A percentile compares a stretch with the other conserved stretches of the same genome.
phyloP scores from a whole-genome alignment of 2,797 vertebrate genomes.

The Phrynocephalus guinanensis region DNA sequence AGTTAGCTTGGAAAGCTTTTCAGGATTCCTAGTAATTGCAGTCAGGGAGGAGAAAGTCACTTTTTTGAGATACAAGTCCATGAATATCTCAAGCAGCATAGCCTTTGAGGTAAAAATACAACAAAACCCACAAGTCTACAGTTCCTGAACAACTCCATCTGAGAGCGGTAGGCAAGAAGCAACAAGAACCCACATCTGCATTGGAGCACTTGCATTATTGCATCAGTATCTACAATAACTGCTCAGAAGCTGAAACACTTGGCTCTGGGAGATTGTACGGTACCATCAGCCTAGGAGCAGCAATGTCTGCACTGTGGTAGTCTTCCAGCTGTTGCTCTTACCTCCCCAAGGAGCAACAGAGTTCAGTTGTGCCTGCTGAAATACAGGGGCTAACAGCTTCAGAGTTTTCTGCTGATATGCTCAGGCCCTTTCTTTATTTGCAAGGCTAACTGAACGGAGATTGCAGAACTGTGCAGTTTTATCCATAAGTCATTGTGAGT shows the following conservation, averaged over 20 bases:
- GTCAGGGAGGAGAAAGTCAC: too few species aligned
- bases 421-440: background rate
- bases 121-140: too few species aligned
- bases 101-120: too few species aligned
- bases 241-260: background rate
- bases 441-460: slow-evolving; percentile 29
- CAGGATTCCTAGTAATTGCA: background rate
- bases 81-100: too few species aligned
- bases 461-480: background rate
- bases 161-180: background rate
- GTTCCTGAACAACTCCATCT: too few species aligned
- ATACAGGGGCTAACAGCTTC: background rate
- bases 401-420: background rate
- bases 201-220: background rate
- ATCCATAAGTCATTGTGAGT: slow-evolving; percentile 7
- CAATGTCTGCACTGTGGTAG: fast-evolving
- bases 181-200: background rate
- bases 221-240: background rate
- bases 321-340: background rate
- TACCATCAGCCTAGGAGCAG: background rate
- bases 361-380: background rate
- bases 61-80: too few species aligned
- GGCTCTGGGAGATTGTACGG: background rate
- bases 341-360: background rate
- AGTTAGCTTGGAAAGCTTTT: background rate